phyloP scores from a whole-genome alignment of 2,113 vertebrate genomes.

The Emydura subglobosa region DNA sequence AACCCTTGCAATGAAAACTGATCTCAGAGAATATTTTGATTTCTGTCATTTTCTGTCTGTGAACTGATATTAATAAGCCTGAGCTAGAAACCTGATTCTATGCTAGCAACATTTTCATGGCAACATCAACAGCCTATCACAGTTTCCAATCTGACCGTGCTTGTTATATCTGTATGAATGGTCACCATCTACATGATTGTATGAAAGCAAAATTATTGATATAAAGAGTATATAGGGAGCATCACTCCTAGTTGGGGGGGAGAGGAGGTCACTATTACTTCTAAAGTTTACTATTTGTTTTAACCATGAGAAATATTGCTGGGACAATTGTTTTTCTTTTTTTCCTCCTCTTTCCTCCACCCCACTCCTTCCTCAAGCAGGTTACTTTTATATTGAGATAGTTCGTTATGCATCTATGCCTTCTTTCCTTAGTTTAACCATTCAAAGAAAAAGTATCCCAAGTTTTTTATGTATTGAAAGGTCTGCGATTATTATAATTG shows the following conservation, averaged over 20 bases:
- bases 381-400: conserved; percentile 31
- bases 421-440: background rate
- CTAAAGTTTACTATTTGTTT: accelerated
- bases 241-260: background rate
- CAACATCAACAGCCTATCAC: background rate
- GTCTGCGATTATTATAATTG: conserved; percentile 50
- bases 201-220: background rate
- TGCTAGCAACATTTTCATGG: background rate
- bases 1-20: background rate
- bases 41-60: background rate
- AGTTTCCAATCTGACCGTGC: background rate
- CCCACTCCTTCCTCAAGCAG: background rate
- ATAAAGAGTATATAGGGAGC: background rate
- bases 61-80: background rate
- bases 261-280: background rate
- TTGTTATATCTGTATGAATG: background rate
- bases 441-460: conserved; percentile 13
- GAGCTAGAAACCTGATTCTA: background rate
- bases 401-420: conserved; percentile 36
- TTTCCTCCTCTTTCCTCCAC: background rate
- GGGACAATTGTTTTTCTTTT: background rate
- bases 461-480: conserved; percentile 31
- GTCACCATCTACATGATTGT: background rate
- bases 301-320: background rate
- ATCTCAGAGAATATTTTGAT: background rate